phyloP scores from a whole-genome alignment of 2,888 invertebrate genomes.

The Uloborus plumipes region DNA sequence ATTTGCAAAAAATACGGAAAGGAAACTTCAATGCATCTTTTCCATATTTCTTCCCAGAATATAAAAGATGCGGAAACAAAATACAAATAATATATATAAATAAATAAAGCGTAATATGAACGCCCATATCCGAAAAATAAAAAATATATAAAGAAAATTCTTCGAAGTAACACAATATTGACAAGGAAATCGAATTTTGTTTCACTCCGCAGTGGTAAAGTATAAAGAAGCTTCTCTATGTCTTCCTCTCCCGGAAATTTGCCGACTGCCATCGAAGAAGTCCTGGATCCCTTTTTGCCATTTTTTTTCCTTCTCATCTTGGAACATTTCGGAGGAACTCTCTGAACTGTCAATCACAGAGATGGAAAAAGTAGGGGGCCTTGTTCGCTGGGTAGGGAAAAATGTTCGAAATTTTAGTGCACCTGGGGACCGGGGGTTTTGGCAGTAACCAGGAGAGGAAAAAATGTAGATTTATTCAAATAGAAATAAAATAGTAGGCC shows the following conservation, averaged over 20 bases:
- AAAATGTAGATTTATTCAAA: slow-evolving; percentile 20
- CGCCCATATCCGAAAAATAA: neutral
- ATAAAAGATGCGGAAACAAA: no score
- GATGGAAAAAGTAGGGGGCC: neutral
- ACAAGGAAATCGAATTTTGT: slow-evolving; percentile 58
- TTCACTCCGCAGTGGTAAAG: slow-evolving; percentile 1
- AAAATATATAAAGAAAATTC: slow-evolving; percentile 11
- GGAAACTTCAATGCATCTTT: no score
- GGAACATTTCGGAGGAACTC: slow-evolving; percentile 12
- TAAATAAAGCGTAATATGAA: slow-evolving; percentile 54
- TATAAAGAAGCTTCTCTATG: slow-evolving; percentile 9
- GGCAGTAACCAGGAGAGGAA: neutral
- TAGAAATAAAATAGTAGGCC: no score
- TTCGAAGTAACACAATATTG: slow-evolving; percentile 41
- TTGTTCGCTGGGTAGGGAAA: no score
- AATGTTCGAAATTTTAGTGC: slow-evolving; percentile 1
- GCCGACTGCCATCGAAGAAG: slow-evolving; percentile 15
- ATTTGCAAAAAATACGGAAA: no score
- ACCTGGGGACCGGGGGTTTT: slow-evolving; percentile 17
- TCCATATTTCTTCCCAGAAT: no score
- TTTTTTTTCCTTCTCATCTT: slow-evolving; percentile 4
- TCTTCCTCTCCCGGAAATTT: slow-evolving; percentile 24
- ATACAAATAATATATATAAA: slow-evolving; percentile 31
- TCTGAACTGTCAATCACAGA: slow-evolving; percentile 28
- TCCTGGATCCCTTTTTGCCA: neutral